Base-by-base conservation (phyloP, 2,113 vertebrate species). In the Sula dactylatra region DNA sequence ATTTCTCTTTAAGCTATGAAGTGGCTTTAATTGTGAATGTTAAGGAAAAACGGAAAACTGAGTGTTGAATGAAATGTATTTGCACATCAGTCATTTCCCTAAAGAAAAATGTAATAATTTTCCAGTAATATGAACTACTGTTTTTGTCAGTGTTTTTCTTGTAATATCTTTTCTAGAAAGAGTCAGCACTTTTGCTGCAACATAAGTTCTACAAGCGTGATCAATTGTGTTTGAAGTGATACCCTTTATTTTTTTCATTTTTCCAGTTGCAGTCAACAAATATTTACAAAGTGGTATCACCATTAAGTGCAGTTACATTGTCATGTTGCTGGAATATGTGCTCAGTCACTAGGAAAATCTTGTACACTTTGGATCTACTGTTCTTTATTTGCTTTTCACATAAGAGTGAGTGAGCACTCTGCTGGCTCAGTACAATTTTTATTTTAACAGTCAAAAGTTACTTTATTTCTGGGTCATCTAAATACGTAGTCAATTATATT, bases 31-130 rank as follows among this genome's bases (percentile, higher is more conserved):
- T 42, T 83, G 52, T 72, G 80, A 61, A 65, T 36, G 8, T 42
- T 76, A 72, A 88, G 20, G 16, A 80, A 76, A 94, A 94, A n/a
- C 24, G 72, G 50, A 85, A 92, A 96, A 66, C 9, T 44, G 22
- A 87, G n/a, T 16, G 40, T 69, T 69, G 56, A 32, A 16, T 73
- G 17, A 92, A 78, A 27, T 45, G 19, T 74, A 66, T 47, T 50
- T 86, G 31, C 26, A 55, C 44, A 72, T 80, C 82, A 76, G 56
- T 77, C 38, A 36, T 59, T 71, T 91, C 65, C 26, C 22, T 36
- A 78, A 71, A 78, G 58, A 72, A 72, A 9, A 61, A 36, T 36
- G n/a, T 78, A 45, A 55, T 55, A 26, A 50, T 44, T 78, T 82
- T 87, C 74, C 36, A 61, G 74, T 86, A 54, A 72, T 69, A 59